Evolutionary conservation across 1,140 invertebrate genomes (phyloP).

Genomic region (Lordiphosa stackelbergi): DNA sequence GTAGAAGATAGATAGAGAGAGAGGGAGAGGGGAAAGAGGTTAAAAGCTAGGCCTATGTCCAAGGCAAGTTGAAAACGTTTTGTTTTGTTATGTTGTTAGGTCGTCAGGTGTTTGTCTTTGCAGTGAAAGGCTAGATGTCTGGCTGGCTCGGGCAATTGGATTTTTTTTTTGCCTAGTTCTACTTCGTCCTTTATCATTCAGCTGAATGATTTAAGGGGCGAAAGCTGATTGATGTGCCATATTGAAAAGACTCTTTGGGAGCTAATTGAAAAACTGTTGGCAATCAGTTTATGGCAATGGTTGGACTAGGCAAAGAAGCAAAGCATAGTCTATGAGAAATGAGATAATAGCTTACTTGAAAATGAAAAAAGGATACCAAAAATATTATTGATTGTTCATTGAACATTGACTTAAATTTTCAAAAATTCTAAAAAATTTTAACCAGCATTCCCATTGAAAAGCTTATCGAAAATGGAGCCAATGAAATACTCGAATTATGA

Average conservation of each 20-base stretch:
- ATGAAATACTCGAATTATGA: not conserved
- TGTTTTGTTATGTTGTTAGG: slow-evolving; percentile 6
- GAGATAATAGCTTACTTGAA: too few relatives aligned
- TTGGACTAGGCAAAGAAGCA: not conserved
- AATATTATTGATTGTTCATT: too few relatives aligned
- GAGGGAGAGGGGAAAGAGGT: slow-evolving; percentile 16
- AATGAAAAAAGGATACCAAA: not conserved
- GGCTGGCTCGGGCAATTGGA: slow-evolving; percentile 22
- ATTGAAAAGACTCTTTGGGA: slow-evolving; percentile 12
- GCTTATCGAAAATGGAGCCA: slow-evolving; percentile 4
- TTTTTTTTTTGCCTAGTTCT: slow-evolving; percentile 3
- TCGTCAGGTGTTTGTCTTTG: slow-evolving; percentile 28
- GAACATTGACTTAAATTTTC: too few relatives aligned
- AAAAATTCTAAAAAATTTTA: too few relatives aligned
- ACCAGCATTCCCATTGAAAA: not conserved
- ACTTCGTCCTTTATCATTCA: slow-evolving; percentile 13
- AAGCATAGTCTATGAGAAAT: too few relatives aligned
- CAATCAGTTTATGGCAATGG: slow-evolving; percentile 5
- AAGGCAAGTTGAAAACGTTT: slow-evolving; percentile 23
- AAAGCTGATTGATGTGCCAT: slow-evolving; percentile 25
- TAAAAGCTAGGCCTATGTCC: slow-evolving; percentile 42
- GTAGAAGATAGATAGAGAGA: slow-evolving; percentile 1
- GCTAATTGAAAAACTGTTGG: slow-evolving; percentile 30
- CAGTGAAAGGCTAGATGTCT: slow-evolving; percentile 9
- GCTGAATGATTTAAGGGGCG: slow-evolving; percentile 32